Evolutionary conservation across 2,888 invertebrate genomes (phyloP).

Genomic region (Noctua janthe): DNA sequence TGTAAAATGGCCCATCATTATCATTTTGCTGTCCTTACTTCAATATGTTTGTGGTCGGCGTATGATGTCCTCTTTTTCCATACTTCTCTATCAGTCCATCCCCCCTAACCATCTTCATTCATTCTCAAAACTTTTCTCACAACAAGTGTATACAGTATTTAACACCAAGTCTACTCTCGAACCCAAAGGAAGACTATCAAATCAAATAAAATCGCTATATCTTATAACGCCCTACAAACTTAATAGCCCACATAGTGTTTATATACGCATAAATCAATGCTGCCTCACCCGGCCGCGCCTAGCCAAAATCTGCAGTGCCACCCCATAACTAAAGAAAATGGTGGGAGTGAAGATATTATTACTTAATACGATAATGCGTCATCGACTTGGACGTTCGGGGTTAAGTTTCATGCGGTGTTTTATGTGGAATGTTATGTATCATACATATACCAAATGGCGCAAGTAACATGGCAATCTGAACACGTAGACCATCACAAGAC

Average conservation of each 20-base stretch:
- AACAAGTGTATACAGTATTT: not conserved
- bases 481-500: not conserved
- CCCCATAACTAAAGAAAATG: conserved; percentile 36
- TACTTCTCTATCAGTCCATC: too few species aligned
- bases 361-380: conserved; percentile 42
- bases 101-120: not conserved
- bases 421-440: not conserved
- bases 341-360: conserved; percentile 23
- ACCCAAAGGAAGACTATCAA: not conserved
- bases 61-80: too few species aligned
- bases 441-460: not conserved
- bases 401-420: conserved; percentile 9
- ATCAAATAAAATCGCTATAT: not conserved
- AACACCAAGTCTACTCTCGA: not conserved
- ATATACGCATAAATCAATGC: conserved; percentile 45
- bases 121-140: not conserved
- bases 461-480: not conserved
- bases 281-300: conserved; percentile 45
- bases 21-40: too few species aligned
- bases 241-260: conserved; percentile 1
- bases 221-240: not conserved
- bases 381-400: conserved; percentile 10
- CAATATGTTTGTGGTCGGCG: too few species aligned
- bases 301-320: conserved; percentile 57
- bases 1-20: too few species aligned